These are phyloP conservation scores for Tetranychus piercei DNA, from an alignment of 2,888 invertebrate genomes.

Conservation along the genomic window DNA sequence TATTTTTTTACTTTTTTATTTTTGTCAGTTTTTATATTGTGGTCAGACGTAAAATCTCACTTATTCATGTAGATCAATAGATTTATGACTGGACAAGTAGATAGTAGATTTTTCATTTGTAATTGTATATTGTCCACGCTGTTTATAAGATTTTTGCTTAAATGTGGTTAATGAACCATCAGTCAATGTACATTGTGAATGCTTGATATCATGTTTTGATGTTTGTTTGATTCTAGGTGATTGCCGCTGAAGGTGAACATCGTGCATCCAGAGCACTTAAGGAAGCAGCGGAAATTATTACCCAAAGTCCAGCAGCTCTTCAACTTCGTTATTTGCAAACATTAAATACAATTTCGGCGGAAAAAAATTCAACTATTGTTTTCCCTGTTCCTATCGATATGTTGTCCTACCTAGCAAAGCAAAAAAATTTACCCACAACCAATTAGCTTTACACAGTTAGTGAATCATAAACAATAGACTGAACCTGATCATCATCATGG, in stretches of 20 bases:
- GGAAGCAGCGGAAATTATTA: conserved; percentile 71
- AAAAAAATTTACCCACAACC: neutral
- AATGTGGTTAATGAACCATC: neutral
- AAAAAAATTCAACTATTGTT: conserved; percentile 93
- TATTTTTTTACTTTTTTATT: no score
- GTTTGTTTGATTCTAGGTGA: conserved; percentile 41
- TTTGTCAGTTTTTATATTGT: no score
- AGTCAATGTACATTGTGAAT: neutral
- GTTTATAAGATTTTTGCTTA: neutral
- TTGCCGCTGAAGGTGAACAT: conserved; percentile 90
- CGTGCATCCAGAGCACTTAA: conserved; percentile 79
- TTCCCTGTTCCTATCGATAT: conserved; percentile 59
- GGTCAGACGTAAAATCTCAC: no score
- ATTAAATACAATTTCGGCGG: conserved; percentile 83
- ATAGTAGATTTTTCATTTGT: neutral
- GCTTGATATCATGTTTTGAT: neutral
- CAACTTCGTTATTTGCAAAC: conserved; percentile 87
- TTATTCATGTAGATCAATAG: no score
- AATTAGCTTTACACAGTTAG: neutral
- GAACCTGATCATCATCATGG: no score
- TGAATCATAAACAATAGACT: neutral
- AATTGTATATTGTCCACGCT: neutral
- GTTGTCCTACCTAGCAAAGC: neutral
- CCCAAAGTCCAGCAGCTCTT: conserved; percentile 77
- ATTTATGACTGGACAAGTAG: neutral